A percentile compares a stretch with the other conserved stretches of the same genome.
These are phyloP conservation scores for Syndactyla subalaris DNA, from an alignment of 2,797 vertebrate species.

Conservation along the genomic window DNA sequence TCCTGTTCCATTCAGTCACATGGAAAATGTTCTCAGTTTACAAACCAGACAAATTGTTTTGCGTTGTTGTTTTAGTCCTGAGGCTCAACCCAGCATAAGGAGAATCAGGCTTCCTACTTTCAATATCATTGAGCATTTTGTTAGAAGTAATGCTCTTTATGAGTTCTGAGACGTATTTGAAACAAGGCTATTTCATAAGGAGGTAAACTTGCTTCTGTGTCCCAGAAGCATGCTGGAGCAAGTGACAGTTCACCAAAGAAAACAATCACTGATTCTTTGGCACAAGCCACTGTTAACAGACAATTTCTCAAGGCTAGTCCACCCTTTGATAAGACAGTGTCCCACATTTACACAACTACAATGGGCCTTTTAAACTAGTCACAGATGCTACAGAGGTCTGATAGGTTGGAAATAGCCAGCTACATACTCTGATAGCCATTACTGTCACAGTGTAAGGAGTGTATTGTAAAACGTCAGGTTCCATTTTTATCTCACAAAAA, in stretches of 20 bases:
- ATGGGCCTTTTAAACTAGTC: neutral
- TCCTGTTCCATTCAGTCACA: conserved; percentile 47
- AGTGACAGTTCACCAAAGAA: neutral
- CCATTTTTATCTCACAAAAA: conserved; percentile 5
- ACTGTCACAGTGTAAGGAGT: neutral
- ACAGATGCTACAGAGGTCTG: neutral
- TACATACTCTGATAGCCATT: conserved; percentile 7
- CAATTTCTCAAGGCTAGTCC: neutral
- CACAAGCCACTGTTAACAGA: neutral
- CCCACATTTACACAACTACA: neutral
- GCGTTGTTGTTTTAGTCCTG: conserved; percentile 18
- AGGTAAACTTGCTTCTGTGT: neutral
- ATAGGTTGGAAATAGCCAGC: conserved; percentile 29
- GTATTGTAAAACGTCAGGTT: neutral
- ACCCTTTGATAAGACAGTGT: neutral
- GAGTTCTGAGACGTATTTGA: neutral
- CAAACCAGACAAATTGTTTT: conserved; percentile 51
- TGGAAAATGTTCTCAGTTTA: conserved; percentile 62
- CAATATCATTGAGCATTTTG: conserved; percentile 44
- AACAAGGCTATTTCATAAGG: neutral
- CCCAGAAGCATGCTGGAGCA: neutral
- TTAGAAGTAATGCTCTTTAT: neutral
- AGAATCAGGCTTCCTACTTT: conserved; percentile 29
- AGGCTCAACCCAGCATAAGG: conserved; percentile 14
- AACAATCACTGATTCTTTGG: neutral